Conservation (phyloP, 1,140 invertebrate species). For the Sminthurides bifidus region DNA sequence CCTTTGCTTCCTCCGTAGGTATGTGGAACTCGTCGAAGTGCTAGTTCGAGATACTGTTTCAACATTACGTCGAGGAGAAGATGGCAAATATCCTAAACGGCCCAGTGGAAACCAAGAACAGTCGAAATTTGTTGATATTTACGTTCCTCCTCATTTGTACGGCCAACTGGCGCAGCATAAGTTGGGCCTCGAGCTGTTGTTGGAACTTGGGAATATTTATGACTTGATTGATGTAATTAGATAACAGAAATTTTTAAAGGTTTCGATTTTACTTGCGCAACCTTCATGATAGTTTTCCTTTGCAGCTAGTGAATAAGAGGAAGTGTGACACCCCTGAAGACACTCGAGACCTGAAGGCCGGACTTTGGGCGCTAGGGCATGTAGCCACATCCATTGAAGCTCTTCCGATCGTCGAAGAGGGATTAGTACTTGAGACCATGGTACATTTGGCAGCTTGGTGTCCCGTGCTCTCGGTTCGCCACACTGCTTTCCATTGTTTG, state of each 20-base stretch:
- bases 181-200: constrained; percentile 54
- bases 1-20: constrained; percentile 41
- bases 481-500: constrained; percentile 76
- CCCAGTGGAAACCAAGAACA: constrained; percentile 33
- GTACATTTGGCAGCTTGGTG: constrained; percentile 60
- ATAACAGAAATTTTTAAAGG: not conserved
- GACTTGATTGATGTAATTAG: constrained; percentile 27
- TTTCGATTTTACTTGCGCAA: not conserved
- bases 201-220: constrained; percentile 36
- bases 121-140: constrained; percentile 42
- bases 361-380: constrained; percentile 80
- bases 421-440: constrained; percentile 48
- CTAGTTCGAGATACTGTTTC: constrained; percentile 76
- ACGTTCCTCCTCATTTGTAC: constrained; percentile 73
- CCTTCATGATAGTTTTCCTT: not conserved
- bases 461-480: constrained; percentile 71
- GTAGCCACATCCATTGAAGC: constrained; percentile 62
- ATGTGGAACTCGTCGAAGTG: constrained; percentile 77
- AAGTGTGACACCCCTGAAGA: constrained; percentile 49
- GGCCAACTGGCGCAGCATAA: constrained; percentile 70
- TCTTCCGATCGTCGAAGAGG: constrained; percentile 52
- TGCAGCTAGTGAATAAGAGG: constrained; percentile 32
- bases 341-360: constrained; percentile 66
- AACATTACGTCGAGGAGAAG: constrained; percentile 64
- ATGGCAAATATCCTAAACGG: constrained; percentile 60